These are phyloP conservation scores for Phrynocephalus forsythii DNA, from an alignment of 2,797 vertebrate genomes.

Conservation along the genomic window DNA sequence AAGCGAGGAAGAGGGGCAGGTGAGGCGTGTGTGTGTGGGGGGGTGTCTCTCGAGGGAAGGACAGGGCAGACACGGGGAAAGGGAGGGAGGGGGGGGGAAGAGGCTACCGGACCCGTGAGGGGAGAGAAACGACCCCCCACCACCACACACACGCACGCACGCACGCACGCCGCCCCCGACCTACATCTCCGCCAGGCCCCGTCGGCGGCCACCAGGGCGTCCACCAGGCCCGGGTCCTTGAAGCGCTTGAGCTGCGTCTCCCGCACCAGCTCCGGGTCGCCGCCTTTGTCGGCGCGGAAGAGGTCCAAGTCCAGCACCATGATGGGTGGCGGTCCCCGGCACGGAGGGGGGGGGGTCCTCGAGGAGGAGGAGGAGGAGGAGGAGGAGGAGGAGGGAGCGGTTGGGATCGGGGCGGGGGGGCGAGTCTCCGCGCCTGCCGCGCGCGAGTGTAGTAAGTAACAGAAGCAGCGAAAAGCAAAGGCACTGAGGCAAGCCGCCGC, in stretches of 20 bases:
- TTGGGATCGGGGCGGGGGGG: too few species aligned
- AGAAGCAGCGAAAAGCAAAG: not conserved
- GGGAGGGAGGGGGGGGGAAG: too few species aligned
- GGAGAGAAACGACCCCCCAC: too few species aligned
- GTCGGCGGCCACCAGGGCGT: constrained; percentile 89
- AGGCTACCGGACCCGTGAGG: not conserved
- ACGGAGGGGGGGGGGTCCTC: not conserved
- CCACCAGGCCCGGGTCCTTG: constrained; percentile 93
- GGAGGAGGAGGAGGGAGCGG: too few species aligned
- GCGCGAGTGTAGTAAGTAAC: too few species aligned
- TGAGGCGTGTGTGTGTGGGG: too few species aligned
- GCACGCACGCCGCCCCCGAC: constrained; percentile 47
- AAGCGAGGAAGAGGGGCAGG: too few species aligned
- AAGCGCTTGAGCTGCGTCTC: constrained; percentile 92
- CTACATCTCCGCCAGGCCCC: constrained; percentile 94
- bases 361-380: too few species aligned
- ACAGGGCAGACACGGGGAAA: not conserved
- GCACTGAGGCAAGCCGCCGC: fast-evolving
- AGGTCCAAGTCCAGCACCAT: constrained; percentile 96
- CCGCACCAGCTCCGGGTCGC: constrained; percentile 87
- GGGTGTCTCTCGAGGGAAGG: not conserved
- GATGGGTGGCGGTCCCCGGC: not conserved
- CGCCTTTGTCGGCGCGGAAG: constrained; percentile 94
- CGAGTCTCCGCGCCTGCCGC: too few species aligned
- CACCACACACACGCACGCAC: too few species aligned